These are phyloP conservation scores for Galemys pyrenaicus DNA, from an alignment of 2,113 vertebrate genomes.

Conservation along the genomic window DNA sequence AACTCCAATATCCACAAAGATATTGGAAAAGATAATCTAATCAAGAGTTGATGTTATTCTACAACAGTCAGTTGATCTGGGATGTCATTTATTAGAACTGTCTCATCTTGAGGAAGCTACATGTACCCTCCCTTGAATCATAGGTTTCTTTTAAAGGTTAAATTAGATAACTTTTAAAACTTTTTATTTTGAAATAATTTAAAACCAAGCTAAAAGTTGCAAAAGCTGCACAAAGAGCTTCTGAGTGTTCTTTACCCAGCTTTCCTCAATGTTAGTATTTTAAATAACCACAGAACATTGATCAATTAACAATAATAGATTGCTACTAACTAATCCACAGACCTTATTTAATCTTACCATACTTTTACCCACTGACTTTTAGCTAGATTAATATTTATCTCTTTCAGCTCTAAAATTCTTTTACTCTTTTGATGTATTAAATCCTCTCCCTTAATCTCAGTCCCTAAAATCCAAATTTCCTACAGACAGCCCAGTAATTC, in stretches of 20 bases:
- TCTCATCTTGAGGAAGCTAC: not conserved
- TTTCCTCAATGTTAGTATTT: not conserved
- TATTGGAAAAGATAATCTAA: not conserved
- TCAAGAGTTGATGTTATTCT: not conserved
- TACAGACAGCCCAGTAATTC: conserved; percentile 18
- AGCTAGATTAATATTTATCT: conserved; percentile 17
- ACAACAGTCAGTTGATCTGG: not conserved
- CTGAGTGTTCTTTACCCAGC: not conserved
- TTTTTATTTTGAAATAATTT: conserved; percentile 11
- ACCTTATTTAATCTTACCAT: not conserved
- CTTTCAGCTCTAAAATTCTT: conserved; percentile 50
- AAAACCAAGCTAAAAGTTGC: not conserved
- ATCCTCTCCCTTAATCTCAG: conserved; percentile 41
- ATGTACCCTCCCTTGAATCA: not conserved
- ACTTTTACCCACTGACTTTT: not conserved
- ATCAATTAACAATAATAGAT: not conserved
- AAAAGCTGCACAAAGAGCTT: not conserved
- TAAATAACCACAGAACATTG: not conserved
- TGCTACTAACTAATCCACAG: not conserved
- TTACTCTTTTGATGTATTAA: conserved; percentile 7
- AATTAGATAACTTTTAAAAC: not conserved
- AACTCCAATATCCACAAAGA: not conserved
- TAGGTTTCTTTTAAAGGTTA: conserved; percentile 34
- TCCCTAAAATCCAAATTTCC: conserved; percentile 48
- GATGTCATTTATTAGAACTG: not conserved